A percentile compares a stretch with the other conserved stretches of the same genome.
phyloP scores from a whole-genome alignment of 2,797 vertebrate genomes.

The Leucoraja ocellata region DNA sequence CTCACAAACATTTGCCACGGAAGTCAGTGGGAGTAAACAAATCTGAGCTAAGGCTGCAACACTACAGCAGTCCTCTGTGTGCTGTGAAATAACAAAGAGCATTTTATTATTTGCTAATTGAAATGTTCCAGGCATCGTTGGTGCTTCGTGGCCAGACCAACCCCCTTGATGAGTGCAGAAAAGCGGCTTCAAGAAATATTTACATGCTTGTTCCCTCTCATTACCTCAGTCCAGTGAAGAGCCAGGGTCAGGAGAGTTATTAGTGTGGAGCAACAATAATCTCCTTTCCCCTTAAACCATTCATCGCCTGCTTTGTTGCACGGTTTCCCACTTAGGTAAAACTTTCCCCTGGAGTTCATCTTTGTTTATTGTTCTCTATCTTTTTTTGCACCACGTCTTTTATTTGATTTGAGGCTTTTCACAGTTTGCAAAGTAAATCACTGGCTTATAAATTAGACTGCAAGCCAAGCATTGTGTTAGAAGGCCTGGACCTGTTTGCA shows the following conservation, averaged over 20 bases:
- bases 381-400: slow-evolving; percentile 3
- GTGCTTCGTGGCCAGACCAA: neutral
- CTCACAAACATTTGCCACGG: neutral
- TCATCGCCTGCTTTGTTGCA: neutral
- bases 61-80: neutral
- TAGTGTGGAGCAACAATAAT: neutral
- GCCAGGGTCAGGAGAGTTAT: neutral
- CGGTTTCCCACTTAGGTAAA: neutral
- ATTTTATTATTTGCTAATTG: slow-evolving; percentile 25
- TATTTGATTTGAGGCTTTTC: neutral
- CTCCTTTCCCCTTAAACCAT: neutral
- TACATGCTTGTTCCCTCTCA: slow-evolving; percentile 21
- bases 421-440: neutral
- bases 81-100: slow-evolving; percentile 29
- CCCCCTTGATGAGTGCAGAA: slow-evolving; percentile 1
- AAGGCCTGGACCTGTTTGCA: no score
- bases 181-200: slow-evolving; percentile 28
- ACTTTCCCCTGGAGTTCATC: neutral
- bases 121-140: slow-evolving; percentile 23
- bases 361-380: slow-evolving; percentile 12
- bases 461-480: neutral
- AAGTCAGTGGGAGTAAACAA: neutral
- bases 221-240: slow-evolving; percentile 12
- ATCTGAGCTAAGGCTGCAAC: neutral
- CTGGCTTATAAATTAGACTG: neutral